A percentile compares a stretch with the other conserved stretches of the same genome.
Conservation (phyloP, 2,797 vertebrate genomes). For the Mus caroli region DNA sequence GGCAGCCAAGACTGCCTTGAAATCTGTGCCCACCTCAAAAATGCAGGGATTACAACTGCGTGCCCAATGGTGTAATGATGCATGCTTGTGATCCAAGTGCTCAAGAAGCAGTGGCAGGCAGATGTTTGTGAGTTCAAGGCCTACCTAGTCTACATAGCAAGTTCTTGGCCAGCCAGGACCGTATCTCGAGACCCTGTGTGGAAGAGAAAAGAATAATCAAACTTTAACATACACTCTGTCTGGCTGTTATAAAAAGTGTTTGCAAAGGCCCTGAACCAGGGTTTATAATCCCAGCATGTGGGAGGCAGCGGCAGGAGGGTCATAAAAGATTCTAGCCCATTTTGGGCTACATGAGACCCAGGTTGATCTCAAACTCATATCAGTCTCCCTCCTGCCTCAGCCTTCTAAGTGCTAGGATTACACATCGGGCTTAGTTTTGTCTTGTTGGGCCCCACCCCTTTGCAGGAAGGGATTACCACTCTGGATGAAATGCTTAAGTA, state of each 20-base stretch:
- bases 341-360: not conserved
- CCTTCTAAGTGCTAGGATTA: not conserved
- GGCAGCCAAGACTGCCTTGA: not conserved
- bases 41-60: not conserved
- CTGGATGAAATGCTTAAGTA: constrained; percentile 50
- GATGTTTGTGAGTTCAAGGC: not conserved
- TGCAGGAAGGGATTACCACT: constrained; percentile 56
- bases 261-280: not conserved
- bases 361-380: not conserved
- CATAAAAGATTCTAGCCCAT: not conserved
- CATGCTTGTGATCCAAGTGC: not conserved
- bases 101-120: not conserved
- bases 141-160: not conserved
- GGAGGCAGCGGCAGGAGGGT: not conserved
- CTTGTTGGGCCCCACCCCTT: not conserved
- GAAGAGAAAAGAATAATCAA: not conserved
- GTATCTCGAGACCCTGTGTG: not conserved
- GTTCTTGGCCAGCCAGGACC: not conserved
- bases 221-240: not conserved
- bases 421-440: not conserved
- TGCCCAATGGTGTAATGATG: not conserved
- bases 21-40: not conserved
- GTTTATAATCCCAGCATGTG: not conserved
- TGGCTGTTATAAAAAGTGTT: constrained; percentile 41
- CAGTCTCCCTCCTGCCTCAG: not conserved